Base-by-base conservation (phyloP, 2,888 invertebrate species). In the Leptura quadrifasciata region DNA sequence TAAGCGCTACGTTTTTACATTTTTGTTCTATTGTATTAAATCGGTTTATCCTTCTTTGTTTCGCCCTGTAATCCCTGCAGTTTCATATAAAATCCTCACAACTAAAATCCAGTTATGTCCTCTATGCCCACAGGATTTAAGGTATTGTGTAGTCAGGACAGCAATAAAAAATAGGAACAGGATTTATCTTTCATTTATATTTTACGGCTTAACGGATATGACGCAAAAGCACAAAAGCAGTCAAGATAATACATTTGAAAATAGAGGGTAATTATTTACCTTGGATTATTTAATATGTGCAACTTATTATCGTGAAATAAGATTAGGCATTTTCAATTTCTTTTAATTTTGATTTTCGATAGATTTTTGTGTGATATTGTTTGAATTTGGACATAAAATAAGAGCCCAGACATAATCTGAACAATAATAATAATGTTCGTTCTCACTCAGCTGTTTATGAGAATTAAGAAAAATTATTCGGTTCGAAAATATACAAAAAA, bases 181-280 rank as follows among this genome's bases (percentile, higher is more conserved):
- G 58, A 58, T 69, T 58, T 69, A 58, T 60, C 58, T 69, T 69
- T 69, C 69, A 58, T 69, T 69, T 69, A 69, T 69, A 69, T 69
- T 69, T 69, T 69, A 69, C 58, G 69, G 58, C 58, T 69, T 69
- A 69, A 18, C 69, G 68, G 39, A 69, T 58, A 69, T 20, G 58
- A 60, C 39, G 39, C 39, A 58, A 69, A 69, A 58, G 58, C 58
- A 54, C 55, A 57, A 64, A 35, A 35, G 35, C 17, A 18, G 20
- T 47, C 39, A 21, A 47, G 35, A 47, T 64, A 35, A 35, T 35
- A 64, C 18, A 10, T 35, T 35, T 35, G 39, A 17, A 39, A 17
- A 35, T 35, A 15, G 39, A 35, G 12, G 60, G 60, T 31, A 61
- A 61, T 61, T 61, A 61, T 61, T 61, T 31, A 31, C 31, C 27